A percentile compares a stretch with the other conserved stretches of the same genome.
Evolutionary conservation across 2,888 invertebrate genomes (phyloP).

Genomic region (Lissocephala sabroskyi): DNA sequence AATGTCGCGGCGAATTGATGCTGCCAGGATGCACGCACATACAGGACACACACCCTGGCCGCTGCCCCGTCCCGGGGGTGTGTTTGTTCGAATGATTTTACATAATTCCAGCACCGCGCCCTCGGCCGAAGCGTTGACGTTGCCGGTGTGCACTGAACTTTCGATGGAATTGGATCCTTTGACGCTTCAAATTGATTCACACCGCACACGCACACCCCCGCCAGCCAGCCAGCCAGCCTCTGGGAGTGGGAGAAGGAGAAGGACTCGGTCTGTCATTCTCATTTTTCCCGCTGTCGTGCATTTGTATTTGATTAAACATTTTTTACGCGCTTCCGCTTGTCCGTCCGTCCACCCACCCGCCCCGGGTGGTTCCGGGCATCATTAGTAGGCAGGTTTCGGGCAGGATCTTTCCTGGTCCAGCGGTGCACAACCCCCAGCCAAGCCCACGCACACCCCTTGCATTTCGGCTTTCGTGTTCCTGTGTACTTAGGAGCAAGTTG

Average conservation of each 20-base stretch:
- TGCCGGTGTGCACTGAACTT: constrained; percentile 34
- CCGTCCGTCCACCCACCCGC: constrained; percentile 17
- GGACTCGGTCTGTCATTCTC: neutral
- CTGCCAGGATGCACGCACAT: constrained; percentile 21
- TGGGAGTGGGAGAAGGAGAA: no score
- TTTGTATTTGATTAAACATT: constrained; percentile 62
- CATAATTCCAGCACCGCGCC: constrained; percentile 49
- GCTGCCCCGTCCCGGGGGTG: constrained; percentile 5
- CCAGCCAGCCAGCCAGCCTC: neutral
- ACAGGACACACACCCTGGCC: neutral
- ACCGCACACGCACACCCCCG: constrained; percentile 43
- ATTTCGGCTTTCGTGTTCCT: constrained; percentile 15
- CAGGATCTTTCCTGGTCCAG: constrained; percentile 42
- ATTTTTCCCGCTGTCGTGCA: constrained; percentile 54
- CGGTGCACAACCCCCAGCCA: constrained; percentile 15
- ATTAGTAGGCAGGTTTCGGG: constrained; percentile 44
- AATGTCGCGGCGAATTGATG: constrained; percentile 24
- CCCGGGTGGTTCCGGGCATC: constrained; percentile 31
- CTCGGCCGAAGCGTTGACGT: neutral
- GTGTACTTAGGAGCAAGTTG: constrained; percentile 52
- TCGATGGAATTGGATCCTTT: constrained; percentile 44
- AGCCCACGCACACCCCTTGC: constrained; percentile 26
- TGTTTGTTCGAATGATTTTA: constrained; percentile 47
- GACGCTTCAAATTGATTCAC: constrained; percentile 65
- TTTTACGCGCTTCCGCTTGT: constrained; percentile 62